Evolutionary conservation across 2,113 vertebrate genomes (phyloP), one percentile per base, ranked within the genome.

Genomic region (Mirounga angustirostris): DNA sequence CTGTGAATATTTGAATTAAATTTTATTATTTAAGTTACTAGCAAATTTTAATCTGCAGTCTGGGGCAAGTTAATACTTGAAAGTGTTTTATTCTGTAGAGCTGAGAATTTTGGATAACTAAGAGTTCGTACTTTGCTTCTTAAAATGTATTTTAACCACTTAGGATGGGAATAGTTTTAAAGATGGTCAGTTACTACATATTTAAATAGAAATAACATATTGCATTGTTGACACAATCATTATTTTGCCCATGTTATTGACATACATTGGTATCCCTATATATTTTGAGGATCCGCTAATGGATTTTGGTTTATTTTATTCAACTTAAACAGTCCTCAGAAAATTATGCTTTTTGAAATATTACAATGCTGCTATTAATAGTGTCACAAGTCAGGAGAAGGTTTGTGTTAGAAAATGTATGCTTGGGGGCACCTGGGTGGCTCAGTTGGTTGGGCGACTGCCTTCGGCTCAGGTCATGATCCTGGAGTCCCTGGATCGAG

Each of bases 1-100:
- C 95, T 94, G 46, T 97, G 97, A 97, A 98, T 98, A 97, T 98
- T 97, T 96, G 94, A 97, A 95, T 78, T 96, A 24, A 80, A 97
- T 97, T 97, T 95, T 95, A 95, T 96, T 97, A 96, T 96, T 97
- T 97, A 97, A 97, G 61, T 90, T 92, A 84, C 89, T 79, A 94
- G 80, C 28, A 88, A 90, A 92, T 87, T 81, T 94, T 96, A 95
- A 96, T 96, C 58, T 95, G 54, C 92, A 96, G 90, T 78, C 43
- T 95, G 43, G 4, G 33, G 40, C 43, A 93, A 94, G 52, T 59
- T 92, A 83, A 59, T 90, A 82, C n/a, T 91, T 94, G n/a, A 14
- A 92, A 73, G 22, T 65, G 22, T 92, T 94, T 97, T 95, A 85
- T 94, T 85, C 69, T 94, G 18, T 76, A 78, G 40, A 88, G 84